Base-by-base conservation (phyloP, 2,888 invertebrate genomes). In the Xestia c-nigrum region DNA sequence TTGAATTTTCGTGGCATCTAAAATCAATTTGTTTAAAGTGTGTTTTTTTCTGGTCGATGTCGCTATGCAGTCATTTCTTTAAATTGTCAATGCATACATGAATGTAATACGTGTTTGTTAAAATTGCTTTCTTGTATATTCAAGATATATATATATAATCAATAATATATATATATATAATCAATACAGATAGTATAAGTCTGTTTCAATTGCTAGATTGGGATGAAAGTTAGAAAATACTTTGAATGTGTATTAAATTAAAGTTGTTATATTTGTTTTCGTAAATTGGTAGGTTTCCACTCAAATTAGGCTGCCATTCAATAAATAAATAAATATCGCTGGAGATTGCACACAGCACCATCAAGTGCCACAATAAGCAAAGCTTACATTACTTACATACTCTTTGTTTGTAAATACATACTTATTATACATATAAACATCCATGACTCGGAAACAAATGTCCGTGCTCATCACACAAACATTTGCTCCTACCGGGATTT, bases 11-110 rank as follows among this genome's bases (percentile, higher is more conserved):
- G 52, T 47, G 57, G 5, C 24, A 64, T 57, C 24, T 66, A 59
- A 73, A 61, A 66, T 80, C 73, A 66, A 73, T 66, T 80, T 74
- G 43, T 55, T 78, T 65, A 57, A 65, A 65, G 57, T 59, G 31
- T n/a, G 21, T 69, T 57, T 72, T 66, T 43, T n/a, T 65, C 24
- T 80, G 52, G 6, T 59, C 38, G 14, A 52, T 50, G 59, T 38
- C 6, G 6, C 52, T 38, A 50, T 65, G n/a, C 21, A 65, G 43
- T 43, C 46, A 16, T 78, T 38, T 80, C 24, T 38, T 38, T 14
- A 46, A 14, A 50, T 52, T 19, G 38, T 5, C 10, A 10, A 21
- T 66, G 57, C 50, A 59, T 65, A 21, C 50, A 38, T 79, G 12
- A 57, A 65, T 24, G 5, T 43, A 19, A 55, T 78, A 47, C 21